Evolutionary conservation across 2,113 vertebrate genomes (phyloP), one percentile per base, ranked within the genome.

Genomic region (Rhadina sibilatrix): DNA sequence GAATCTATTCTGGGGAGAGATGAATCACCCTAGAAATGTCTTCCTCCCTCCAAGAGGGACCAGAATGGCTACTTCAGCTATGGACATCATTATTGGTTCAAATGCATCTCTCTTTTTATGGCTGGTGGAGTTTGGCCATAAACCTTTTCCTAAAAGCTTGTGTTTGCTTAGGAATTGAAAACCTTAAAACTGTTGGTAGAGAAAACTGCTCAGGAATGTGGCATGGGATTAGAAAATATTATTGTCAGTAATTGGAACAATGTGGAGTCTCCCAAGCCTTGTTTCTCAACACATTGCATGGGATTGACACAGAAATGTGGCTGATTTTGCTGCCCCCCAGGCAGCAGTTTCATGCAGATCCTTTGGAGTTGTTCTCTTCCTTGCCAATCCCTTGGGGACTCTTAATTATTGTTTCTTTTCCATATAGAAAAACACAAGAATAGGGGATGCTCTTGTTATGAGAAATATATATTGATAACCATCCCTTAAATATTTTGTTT

Each of bases 1-100:
- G 37, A 76, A 79, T 90, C 88, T 96, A 80, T 96, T 96, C 63
- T 95, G n/a, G 63, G 25, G 70, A 50, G 79, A 90, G 83, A 94
- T 95, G 82, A 96, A 96, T 97, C 94, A 95, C 28, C 22, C 53
- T 69, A 53, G 71, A 69, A 90, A 90, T 80, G 70, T 80, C 38
- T 6, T 72, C 83, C 77, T 85, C 37, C 46, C 50, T 88, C 63
- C 59, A 24, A 46, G 79, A 79, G 54, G 63, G 79, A 13, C 63
- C 70, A 52, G 79, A 76, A 65, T 42, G 85, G 78, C 66, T 75
- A 19, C 28, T 80, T 83, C 23, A 60, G 33, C 33, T 69, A 54
- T 69, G 92, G 85, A 60, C 54, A 57, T 66, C 28, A 31, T 66
- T 46, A 27, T 56, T 72, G 50, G 22, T 75, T 72, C 66, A 46